Percentiles rank a stretch among this genome's conserved stretches.
These are phyloP conservation scores for Creontiades dilutus DNA, from an alignment of 2,888 invertebrate genomes.

Conservation along the genomic window DNA sequence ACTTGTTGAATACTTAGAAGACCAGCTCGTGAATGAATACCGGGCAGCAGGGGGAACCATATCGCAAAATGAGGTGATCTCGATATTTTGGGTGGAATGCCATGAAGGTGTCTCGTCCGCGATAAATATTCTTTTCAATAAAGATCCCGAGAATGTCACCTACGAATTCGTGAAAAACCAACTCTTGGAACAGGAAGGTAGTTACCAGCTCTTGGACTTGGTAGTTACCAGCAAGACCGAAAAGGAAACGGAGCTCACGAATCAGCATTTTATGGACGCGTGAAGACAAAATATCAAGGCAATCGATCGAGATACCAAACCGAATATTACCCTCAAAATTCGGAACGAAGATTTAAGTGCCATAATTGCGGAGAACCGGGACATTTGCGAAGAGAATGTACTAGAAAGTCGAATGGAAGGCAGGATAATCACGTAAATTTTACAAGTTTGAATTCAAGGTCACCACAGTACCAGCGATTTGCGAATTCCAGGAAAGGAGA, in stretches of 20 bases:
- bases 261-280: constrained; percentile 27
- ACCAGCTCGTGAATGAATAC: neutral
- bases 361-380: constrained; percentile 35
- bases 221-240: constrained; percentile 7
- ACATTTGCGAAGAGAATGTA: constrained; percentile 6
- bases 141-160: constrained; percentile 3
- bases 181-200: constrained; percentile 47
- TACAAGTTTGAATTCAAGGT: constrained; percentile 44
- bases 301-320: neutral
- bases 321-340: neutral
- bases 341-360: neutral
- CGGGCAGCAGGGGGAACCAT: constrained; percentile 29
- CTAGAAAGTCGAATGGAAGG: neutral
- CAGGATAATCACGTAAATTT: constrained; percentile 7
- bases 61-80: neutral
- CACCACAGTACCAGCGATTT: constrained; percentile 1
- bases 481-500: constrained; percentile 38
- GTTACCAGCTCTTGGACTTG: too few species aligned
- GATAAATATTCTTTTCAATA: constrained; percentile 19
- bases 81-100: neutral
- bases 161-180: constrained; percentile 48
- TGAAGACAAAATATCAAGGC: neutral
- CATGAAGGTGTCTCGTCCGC: neutral
- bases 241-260: neutral
- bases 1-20: neutral